phyloP scores from a whole-genome alignment of 2,888 invertebrate species.

The Trichacis sp. region DNA sequence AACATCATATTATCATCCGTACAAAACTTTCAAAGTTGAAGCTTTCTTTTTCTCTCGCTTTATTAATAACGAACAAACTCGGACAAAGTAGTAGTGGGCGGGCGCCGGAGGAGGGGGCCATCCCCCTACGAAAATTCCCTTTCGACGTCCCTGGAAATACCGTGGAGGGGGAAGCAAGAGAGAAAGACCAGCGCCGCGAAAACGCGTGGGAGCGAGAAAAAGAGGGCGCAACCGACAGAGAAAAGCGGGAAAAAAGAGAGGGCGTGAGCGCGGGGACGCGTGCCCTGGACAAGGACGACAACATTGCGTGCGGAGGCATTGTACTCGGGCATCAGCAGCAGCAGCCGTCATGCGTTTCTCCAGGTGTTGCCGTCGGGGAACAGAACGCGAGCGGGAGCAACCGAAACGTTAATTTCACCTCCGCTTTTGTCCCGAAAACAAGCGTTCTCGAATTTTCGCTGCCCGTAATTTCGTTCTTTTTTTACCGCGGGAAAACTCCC shows the following conservation, averaged over 20 bases:
- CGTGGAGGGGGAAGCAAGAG: not conserved
- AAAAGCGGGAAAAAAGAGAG: slow-evolving; percentile 17
- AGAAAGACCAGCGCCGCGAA: not conserved
- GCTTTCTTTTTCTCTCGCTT: too few relatives aligned
- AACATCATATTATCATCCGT: too few relatives aligned
- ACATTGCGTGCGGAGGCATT: slow-evolving; percentile 52
- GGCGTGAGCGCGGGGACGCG: slow-evolving; percentile 19
- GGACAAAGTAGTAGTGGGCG: too few relatives aligned
- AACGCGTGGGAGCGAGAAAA: slow-evolving; percentile 21
- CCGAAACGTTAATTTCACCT: not conserved
- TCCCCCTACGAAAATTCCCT: too few relatives aligned
- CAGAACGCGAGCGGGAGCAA: not conserved
- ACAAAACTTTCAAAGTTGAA: too few relatives aligned
- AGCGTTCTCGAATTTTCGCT: too few relatives aligned
- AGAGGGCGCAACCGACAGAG: slow-evolving; percentile 32
- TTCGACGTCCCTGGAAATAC: too few relatives aligned
- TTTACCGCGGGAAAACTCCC: not conserved
- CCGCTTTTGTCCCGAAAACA: too few relatives aligned
- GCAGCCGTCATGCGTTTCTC: slow-evolving; percentile 49
- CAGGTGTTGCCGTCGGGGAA: slow-evolving; percentile 47
- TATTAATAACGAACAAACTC: too few relatives aligned
- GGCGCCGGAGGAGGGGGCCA: too few relatives aligned
- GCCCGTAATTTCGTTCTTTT: too few relatives aligned
- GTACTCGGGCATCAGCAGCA: slow-evolving; percentile 44
- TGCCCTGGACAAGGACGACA: slow-evolving; percentile 51